Evolutionary conservation across 1,140 invertebrate species (phyloP).

Genomic region (Drosophila arawakana): DNA sequence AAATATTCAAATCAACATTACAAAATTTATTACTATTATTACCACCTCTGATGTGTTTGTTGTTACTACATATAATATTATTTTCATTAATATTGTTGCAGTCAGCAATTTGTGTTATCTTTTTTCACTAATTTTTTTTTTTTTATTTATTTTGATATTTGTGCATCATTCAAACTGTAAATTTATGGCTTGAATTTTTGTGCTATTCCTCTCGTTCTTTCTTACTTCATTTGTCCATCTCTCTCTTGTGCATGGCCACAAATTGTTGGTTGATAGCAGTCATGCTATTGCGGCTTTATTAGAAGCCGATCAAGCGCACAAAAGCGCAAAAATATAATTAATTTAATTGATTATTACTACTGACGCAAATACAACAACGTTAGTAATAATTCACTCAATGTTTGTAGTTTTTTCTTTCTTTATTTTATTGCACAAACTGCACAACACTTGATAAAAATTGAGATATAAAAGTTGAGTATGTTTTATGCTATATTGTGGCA

Average conservation of each 20-base stretch:
- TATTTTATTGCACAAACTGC: background rate
- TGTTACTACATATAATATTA: background rate
- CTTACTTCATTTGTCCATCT: background rate
- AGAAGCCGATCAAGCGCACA: conserved; percentile 25
- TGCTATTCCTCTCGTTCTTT: too few relatives aligned
- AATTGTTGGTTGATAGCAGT: background rate
- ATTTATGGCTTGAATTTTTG: background rate
- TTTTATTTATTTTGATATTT: background rate
- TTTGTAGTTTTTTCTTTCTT: background rate
- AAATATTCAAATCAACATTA: background rate
- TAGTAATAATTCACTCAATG: conserved; percentile 12
- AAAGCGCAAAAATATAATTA: conserved; percentile 34
- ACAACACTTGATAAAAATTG: background rate
- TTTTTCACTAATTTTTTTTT: background rate
- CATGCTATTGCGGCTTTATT: conserved; percentile 21
- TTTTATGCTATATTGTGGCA: too few relatives aligned
- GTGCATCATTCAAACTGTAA: conserved; percentile 2
- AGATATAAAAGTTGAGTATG: background rate
- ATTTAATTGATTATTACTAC: conserved; percentile 45
- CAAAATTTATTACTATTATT: background rate
- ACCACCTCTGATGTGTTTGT: background rate
- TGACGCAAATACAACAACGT: conserved; percentile 22
- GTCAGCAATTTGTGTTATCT: background rate
- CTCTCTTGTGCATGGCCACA: background rate
- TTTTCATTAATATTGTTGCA: background rate